Base-by-base conservation (phyloP, 2,888 invertebrate genomes). In the Clostera curtula region DNA sequence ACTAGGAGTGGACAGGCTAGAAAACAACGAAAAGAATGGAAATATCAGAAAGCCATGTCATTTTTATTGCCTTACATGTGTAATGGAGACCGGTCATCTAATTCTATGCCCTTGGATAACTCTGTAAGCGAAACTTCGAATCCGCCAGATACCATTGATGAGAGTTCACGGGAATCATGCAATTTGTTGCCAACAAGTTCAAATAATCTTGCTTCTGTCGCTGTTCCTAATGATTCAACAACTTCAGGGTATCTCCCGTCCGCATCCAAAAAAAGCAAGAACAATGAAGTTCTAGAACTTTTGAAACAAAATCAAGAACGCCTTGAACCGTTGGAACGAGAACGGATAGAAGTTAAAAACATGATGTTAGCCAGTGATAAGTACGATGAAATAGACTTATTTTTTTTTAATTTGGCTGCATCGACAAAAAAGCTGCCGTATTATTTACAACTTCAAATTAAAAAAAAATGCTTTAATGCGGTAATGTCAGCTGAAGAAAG, bases 371-470 rank as follows among this genome's bases (percentile, higher is more conserved):
- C 31, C 23, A 27, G 27, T 13, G 29, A 34, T 16, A 29, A 32
- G 26, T 27, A 29, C 19, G 31, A 38, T 31, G 36, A 36, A 33
- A 30, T 33, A 31, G 27, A 31, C 21, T 23, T 9, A 10, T 35
- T 31, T 26, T 29, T 35, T 33, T 30, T 24, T 28, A 25, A 14
- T 25, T 25, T 31, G 34, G 34, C 38, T 24, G 24, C 29, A 16
- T 31, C 30, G 9, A 24, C 31, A 24, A 39, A 35, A 30, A 39
- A 36, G 24, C 21, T 39, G 23, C 39, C 36, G 9, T 32, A 34
- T 34, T 34, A 39, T 34, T 41, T 41, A 28, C 39, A 39, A 36
- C 33, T 36, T 15, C 36, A 41, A 41, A 31, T 36, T 22, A 41
- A 34, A 41, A 32, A 27, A 31, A 19, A 19, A 14, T 36, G 38